Percentiles rank a stretch among this genome's conserved stretches.
Conservation (phyloP, 1,140 invertebrate genomes). For the Ridgeia piscesae region DNA sequence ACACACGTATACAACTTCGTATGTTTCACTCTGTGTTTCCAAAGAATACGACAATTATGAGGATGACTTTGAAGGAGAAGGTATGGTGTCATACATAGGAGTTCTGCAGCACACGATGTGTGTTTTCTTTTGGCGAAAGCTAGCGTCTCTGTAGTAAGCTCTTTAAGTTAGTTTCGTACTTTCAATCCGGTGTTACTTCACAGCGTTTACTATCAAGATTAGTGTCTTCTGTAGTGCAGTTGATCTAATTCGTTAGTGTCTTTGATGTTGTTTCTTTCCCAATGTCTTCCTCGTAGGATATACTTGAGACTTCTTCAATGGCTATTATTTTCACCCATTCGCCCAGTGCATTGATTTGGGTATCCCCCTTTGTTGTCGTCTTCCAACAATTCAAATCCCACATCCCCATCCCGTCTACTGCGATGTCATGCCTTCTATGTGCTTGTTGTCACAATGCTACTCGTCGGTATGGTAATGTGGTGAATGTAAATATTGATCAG, state of each 20-base stretch:
- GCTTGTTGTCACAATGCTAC: no score
- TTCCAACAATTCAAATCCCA: not conserved
- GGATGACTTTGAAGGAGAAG: not conserved
- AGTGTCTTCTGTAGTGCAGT: not conserved
- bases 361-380: not conserved
- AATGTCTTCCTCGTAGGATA: not conserved
- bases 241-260: not conserved
- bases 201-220: not conserved
- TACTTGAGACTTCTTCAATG: not conserved
- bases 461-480: no score
- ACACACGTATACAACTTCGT: not conserved
- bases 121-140: not conserved
- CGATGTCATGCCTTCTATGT: not conserved
- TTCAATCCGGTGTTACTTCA: not conserved
- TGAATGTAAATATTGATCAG: no score
- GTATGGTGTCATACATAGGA: not conserved
- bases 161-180: not conserved
- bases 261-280: not conserved
- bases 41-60: conserved; percentile 1
- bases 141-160: not conserved
- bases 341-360: not conserved
- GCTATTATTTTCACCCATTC: not conserved
- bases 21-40: not conserved
- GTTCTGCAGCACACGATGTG: not conserved
- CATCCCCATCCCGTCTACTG: not conserved